Conservation (phyloP, 2,113 vertebrate genomes). For the Chitala chitala region DNA sequence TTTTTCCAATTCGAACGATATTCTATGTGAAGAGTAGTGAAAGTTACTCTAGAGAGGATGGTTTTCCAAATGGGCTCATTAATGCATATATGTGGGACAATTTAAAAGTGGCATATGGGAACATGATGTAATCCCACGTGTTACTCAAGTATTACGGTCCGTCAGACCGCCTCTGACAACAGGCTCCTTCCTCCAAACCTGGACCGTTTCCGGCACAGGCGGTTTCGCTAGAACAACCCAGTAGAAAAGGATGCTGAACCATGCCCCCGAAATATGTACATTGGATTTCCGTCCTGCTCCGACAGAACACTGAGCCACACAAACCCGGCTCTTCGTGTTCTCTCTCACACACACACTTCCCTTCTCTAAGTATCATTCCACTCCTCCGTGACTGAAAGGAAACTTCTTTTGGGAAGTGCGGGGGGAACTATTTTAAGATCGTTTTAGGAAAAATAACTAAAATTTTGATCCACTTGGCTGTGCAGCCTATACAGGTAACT, state of each 20-base stretch:
- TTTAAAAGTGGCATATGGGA: conserved; percentile 14
- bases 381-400: conserved; percentile 55
- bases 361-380: conserved; percentile 50
- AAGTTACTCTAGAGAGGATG: no score
- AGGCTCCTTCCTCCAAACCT: not conserved
- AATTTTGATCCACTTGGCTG: no score
- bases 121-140: conserved; percentile 56
- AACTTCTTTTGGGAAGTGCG: conserved; percentile 69
- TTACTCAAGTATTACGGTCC: conserved; percentile 30
- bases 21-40: no score
- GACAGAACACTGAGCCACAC: conserved; percentile 14
- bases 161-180: conserved; percentile 9
- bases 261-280: conserved; percentile 14
- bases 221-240: not conserved
- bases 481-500: no score
- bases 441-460: conserved; percentile 55
- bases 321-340: conserved; percentile 54
- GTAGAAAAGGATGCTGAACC: not conserved
- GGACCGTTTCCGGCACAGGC: not conserved
- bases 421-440: conserved; percentile 60
- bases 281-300: not conserved
- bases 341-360: conserved; percentile 58
- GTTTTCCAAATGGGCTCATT: no score
- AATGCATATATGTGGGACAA: not conserved
- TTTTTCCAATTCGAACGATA: no score